Conservation (phyloP, 2,797 vertebrate species). For the Jordanella pulchra region DNA sequence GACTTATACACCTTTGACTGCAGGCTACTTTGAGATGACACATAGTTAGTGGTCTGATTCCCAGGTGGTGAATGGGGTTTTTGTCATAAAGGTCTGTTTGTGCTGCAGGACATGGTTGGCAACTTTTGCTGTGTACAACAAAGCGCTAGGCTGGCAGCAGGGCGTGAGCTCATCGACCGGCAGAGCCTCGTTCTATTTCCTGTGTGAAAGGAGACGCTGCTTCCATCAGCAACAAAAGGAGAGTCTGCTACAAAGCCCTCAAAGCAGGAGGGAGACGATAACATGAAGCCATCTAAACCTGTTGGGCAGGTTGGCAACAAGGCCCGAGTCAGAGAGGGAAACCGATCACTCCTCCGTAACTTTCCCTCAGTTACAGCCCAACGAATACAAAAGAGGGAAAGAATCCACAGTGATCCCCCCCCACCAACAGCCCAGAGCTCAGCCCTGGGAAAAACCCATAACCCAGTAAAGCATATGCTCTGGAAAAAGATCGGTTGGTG, state of each 20-base stretch:
- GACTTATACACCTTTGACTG: neutral
- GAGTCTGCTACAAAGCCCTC: conserved; percentile 25
- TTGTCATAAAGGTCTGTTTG: neutral
- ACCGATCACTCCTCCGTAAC: conserved; percentile 13
- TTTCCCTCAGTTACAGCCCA: conserved; percentile 45
- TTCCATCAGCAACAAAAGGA: conserved; percentile 43
- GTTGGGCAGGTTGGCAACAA: conserved; percentile 42
- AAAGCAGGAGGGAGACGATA: conserved; percentile 13
- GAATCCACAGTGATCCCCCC: conserved; percentile 10
- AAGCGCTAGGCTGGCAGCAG: conserved; percentile 38
- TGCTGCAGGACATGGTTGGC: conserved; percentile 5
- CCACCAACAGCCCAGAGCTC: neutral
- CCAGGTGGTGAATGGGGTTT: neutral
- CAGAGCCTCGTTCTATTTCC: conserved; percentile 32
- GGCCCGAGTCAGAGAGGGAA: conserved; percentile 4
- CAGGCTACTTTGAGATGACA: neutral
- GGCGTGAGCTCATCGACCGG: conserved; percentile 16
- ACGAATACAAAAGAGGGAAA: conserved; percentile 23
- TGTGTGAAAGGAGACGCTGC: conserved; percentile 26
- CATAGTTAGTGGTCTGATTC: neutral
- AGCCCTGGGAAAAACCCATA: neutral
- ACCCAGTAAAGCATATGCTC: neutral
- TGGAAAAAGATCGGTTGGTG: neutral
- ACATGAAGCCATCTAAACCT: conserved; percentile 48
- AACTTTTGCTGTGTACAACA: conserved; percentile 32